Base-by-base conservation (phyloP, 2,888 invertebrate genomes). In the Flexamia atlantica region DNA sequence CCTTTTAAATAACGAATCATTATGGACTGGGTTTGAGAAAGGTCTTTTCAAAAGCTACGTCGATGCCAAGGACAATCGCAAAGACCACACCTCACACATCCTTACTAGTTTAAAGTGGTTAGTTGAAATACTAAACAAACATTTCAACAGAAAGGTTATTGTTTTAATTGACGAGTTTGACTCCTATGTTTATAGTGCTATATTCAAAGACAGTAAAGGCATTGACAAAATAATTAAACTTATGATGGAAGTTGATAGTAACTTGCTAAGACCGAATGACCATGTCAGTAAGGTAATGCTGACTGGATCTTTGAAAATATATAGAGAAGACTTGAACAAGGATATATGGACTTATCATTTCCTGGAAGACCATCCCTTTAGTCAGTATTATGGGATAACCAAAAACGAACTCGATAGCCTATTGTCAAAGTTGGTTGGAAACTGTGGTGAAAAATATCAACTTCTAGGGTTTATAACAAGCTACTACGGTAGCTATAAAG, bases 311-410 rank as follows among this genome's bases (percentile, higher is more conserved):
- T 64, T 64, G 28, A 64, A 64, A 28, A 17, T 64, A 17, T 64
- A n/a, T 30, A 64, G 64, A 28, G 7, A 64, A 14, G 28, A 64
- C 17, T 28, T 64, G 64, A 30, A 64, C 14, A 17, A 64, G 64
- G 30, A 64, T 28, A 64, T 64, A 14, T 30, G 64, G 28, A 64
- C 64, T 64, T 64, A 64, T 64, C 64, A 64, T 64, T 64, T 64
- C 28, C 30, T 28, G n/a, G 64, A 64, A 30, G 30, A 64, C 17
- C 64, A 64, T 30, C 64, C 64, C 7, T 64, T 64, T 17, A 64
- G 64, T 14, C 28, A 5, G 14, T 64, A 64, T 30, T 64, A 64
- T 30, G 64, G 64, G 1, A 10, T 64, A 17, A 64, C 64, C 14
- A 64, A n/a, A 28, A 17, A 64, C 2, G 64, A 64, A 4, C 30